A percentile compares a stretch with the other conserved stretches of the same genome.
These are phyloP conservation scores for Copidosoma floridanum DNA, from an alignment of 1,140 invertebrate genomes.

Conservation along the genomic window DNA sequence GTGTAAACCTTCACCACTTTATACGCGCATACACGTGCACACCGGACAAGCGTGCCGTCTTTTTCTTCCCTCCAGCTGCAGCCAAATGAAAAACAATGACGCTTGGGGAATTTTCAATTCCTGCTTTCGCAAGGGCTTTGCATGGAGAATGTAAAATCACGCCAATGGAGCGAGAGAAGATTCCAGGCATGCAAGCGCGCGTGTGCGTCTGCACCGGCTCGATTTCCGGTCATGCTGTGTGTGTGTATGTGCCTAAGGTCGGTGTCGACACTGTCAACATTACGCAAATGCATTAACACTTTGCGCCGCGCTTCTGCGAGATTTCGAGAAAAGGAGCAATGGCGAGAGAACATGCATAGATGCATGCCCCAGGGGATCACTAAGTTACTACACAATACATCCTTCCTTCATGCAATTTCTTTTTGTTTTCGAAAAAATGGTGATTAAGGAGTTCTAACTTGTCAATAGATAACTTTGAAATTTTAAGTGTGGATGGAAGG, in stretches of 20 bases:
- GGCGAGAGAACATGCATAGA: constrained; percentile 44
- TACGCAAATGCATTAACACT: constrained; percentile 31
- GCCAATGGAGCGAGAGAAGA: too few relatives aligned
- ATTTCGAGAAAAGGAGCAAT: too few relatives aligned
- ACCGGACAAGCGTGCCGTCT: too few relatives aligned
- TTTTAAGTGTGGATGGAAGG: too few relatives aligned
- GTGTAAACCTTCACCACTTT: too few relatives aligned
- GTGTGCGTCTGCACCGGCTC: neutral
- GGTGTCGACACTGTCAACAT: too few relatives aligned
- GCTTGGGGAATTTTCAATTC: constrained; percentile 16
- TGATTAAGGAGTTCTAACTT: too few relatives aligned
- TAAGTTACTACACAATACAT: constrained; percentile 41
- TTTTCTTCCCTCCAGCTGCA: neutral
- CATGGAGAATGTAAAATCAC: constrained; percentile 15
- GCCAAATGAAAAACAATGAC: constrained; percentile 17
- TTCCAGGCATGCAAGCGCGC: too few relatives aligned
- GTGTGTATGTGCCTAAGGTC: neutral
- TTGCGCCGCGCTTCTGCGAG: constrained; percentile 22
- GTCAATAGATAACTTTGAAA: too few relatives aligned
- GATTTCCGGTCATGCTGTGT: neutral
- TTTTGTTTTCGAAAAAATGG: too few relatives aligned
- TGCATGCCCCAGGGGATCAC: constrained; percentile 39
- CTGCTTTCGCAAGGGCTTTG: constrained; percentile 14
- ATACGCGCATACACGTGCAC: too few relatives aligned
- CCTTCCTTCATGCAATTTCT: too few relatives aligned